Evolutionary conservation across 2,797 vertebrate genomes (phyloP), one percentile per base, ranked within the genome.

Genomic region (Gymnodraco acuticeps): DNA sequence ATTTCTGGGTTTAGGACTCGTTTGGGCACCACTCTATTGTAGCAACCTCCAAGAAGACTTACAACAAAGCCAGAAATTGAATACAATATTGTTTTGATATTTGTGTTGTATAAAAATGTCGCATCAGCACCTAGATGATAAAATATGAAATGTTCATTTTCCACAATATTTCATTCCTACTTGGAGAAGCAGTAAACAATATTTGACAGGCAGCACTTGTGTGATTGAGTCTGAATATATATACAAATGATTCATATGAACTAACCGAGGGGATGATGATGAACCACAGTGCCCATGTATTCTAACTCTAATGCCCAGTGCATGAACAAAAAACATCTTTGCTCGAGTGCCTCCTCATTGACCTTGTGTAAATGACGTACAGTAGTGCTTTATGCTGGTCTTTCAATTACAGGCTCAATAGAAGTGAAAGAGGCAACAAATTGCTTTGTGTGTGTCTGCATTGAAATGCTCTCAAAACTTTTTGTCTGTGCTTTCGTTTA

Each of bases 381-480:
- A 47, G 17, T 10, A 0, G n/a, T 42, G 41, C 54, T 68, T 77
- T 13, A 31, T 58, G 31, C 33, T 69, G 51, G 19, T 53, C 10
- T 56, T 33, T 13, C 0, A 3, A 51, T 47, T 48, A 10, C 13
- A 58, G 23, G 31, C 53, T 64, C 53, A 51, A 73, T n/a, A 47
- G 17, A 54, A 54, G n/a, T 50, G 45, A 63, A 70, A 59, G 61
- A 65, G 48, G 47, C 12, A 66, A 77, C 56, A 72, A 54, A 70
- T 48, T 73, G 16, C 42, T 38, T 3, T 20, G 12, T 31, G 16
- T 48, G 61, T 58, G 46, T 82, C 17, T 73, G 51, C 15, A 42
- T 51, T 31, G 53, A 54, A 59, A 27, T 12, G 50, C 33, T 55
- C 58, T 47, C 46, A 41, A 54, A 73, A 41, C 13, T 23, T 53